phyloP scores from a whole-genome alignment of 2,113 vertebrate species.

The Rhinoptilus africanus region DNA sequence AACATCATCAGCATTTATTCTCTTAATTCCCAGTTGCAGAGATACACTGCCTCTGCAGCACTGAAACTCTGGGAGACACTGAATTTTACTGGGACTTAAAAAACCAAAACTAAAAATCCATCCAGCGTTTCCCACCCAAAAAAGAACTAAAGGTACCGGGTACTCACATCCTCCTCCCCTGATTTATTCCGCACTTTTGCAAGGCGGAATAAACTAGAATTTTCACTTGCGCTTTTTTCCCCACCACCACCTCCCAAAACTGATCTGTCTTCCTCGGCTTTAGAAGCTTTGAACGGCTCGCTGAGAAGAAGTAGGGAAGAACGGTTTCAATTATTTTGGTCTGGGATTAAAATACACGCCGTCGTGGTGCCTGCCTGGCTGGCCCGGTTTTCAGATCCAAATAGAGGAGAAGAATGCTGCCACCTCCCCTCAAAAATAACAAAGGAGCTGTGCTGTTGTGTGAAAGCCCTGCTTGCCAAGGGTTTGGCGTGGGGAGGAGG shows the following conservation, averaged over 20 bases:
- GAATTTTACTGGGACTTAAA: neutral
- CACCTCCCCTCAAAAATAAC: conserved; percentile 27
- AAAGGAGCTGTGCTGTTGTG: neutral
- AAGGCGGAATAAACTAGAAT: neutral
- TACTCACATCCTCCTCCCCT: accelerated
- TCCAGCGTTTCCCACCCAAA: neutral
- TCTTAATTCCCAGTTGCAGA: neutral
- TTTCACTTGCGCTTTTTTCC: neutral
- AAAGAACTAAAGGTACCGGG: neutral
- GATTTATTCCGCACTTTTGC: neutral
- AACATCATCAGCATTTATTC: neutral
- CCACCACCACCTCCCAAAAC: no score
- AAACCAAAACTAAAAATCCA: neutral
- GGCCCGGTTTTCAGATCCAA: conserved; percentile 41
- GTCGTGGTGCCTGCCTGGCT: conserved; percentile 26
- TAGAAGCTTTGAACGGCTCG: conserved; percentile 7
- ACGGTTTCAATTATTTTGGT: conserved; percentile 26
- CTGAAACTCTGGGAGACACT: neutral
- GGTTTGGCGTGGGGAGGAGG: neutral
- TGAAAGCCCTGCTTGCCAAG: neutral
- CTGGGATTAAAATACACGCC: conserved; percentile 45
- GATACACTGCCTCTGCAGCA: accelerated
- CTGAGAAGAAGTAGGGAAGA: conserved; percentile 28
- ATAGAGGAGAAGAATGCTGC: conserved; percentile 65
- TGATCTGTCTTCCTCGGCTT: neutral